Evolutionary conservation across 2,113 vertebrate species (phyloP), one percentile per base, ranked within the genome.

Genomic region (Pterocles burchelli): DNA sequence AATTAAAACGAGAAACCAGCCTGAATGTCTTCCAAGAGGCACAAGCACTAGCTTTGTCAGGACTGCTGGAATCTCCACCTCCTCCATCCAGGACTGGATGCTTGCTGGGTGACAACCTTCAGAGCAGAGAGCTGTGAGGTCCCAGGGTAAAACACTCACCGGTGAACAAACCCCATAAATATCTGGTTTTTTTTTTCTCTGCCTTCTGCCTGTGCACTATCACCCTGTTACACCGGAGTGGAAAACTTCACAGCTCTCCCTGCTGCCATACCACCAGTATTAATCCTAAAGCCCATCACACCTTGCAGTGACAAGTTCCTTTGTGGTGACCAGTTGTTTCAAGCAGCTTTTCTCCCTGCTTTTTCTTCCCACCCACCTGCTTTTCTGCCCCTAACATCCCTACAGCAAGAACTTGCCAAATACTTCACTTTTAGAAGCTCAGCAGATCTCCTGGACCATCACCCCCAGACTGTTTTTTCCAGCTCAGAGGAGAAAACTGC

Each of bases 141-240:
- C 24, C 38, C 38, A 41, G 38, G 45, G 34, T 17, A 63, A 55
- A 55, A 57, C 16, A 33, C 71, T 43, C 24, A 4, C 3, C 29
- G 28, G 21, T 10, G 28, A 62, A 8, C 70, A 54, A 70, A 76
- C 13, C 7, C 29, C 17, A 19, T 10, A 7, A 31, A 22, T 8
- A 29, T 21, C 31, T 59, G 5, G 0, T 26, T 67, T n/a, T 52
- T n/a, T 52, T 34, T 61, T 46, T 43, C 55, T 48, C 13, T 0
- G 0, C 9, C 33, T 63, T 57, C 25, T 28, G 17, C 2, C 22
- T 17, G 12, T 14, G 25, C 41, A 14, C 55, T 25, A 31, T 41
- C 25, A 61, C 24, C 28, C 31, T 0, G 0, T 76, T 34, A 57
- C 38, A 38, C 18, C 24, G 2, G 5, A 31, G 18, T 6, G 4